Base-by-base conservation (phyloP, 2,113 vertebrate genomes). In the Solea senegalensis region DNA sequence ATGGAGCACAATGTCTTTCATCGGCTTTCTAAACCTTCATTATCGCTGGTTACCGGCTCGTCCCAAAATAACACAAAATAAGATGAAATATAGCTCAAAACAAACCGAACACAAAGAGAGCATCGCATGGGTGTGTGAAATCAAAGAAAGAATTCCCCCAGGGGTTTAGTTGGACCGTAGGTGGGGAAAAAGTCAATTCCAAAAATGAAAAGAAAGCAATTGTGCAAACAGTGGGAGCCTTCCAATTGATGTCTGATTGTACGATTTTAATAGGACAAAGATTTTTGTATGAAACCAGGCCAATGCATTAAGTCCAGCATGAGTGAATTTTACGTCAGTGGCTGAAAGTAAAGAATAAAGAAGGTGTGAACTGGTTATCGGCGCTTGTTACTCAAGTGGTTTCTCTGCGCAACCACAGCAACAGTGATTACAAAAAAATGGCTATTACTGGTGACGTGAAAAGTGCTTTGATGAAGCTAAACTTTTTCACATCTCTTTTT, bases 181-280 rank as follows among this genome's bases (percentile, higher is more conserved):
- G 66, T 44, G 34, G 66, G 58, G 10, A 50, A 53, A 59, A 54
- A 56, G 12, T 43, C 49, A 63, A 45, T 63, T 45, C 63, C 10
- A 59, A 28, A 53, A 55, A 62, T 69, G 27, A 74, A 69, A 80
- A 63, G 70, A 40, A 58, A 66, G 65, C 2, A n/a, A 6, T 39
- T 56, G 49, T 1, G 44, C 2, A 26, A 64, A 75, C 62, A 59
- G 46, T 16, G 11, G 53, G 44, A 26, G 44, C 0, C 11, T 43
- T 63, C 7, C 3, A n/a, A n/a, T 6, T 65, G 8, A 65, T 56
- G 45, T 62, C 45, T 7, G 13, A n/a, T 13, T 16, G 15, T 10
- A 49, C 13, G 50, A 9, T 41, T 60, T 27, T 44, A n/a, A 34
- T 12, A 10, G 48, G 61, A 46, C 46, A 12, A 68, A 40, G 34